Percentiles rank a stretch among this genome's conserved stretches.
These are phyloP conservation scores for Acronicta aceris DNA, from an alignment of 2,888 invertebrate genomes.

Conservation along the genomic window DNA sequence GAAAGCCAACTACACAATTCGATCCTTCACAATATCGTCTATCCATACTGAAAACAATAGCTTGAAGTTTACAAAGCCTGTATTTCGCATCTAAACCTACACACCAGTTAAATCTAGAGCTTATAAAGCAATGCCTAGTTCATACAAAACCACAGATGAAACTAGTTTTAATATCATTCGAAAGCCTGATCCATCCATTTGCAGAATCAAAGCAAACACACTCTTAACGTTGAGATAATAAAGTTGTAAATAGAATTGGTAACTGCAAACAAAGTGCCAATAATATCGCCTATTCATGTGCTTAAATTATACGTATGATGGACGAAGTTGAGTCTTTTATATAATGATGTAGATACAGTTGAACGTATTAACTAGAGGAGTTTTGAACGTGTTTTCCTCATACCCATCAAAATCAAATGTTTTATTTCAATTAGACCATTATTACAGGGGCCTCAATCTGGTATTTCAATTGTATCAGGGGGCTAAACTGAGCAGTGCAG, in stretches of 20 bases:
- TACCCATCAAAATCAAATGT: constrained; percentile 1
- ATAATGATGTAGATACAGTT: constrained; percentile 30
- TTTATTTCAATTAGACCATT: too few species aligned
- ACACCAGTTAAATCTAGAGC: constrained; percentile 1
- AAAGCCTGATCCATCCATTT: constrained; percentile 23
- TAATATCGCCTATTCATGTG: constrained; percentile 33
- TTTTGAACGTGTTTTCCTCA: constrained; percentile 29
- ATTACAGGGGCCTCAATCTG: too few species aligned
- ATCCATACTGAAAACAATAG: not conserved
- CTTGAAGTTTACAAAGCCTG: not conserved
- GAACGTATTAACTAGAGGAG: constrained; percentile 9
- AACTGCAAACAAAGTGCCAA: constrained; percentile 30
- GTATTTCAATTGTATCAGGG: too few species aligned
- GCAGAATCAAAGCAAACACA: constrained; percentile 6
- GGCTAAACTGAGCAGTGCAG: too few species aligned
- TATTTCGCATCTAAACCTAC: not conserved
- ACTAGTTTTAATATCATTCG: constrained; percentile 45
- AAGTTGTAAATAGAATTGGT: constrained; percentile 15
- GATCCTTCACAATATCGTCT: too few species aligned
- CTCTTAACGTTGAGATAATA: constrained; percentile 6
- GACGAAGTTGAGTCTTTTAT: constrained; percentile 15
- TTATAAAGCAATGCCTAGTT: constrained; percentile 7
- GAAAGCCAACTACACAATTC: too few species aligned
- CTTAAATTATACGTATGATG: constrained; percentile 38
- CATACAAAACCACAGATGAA: constrained; percentile 33